Percentiles rank a stretch among this genome's conserved stretches.
Conservation (phyloP, 2,797 vertebrate species). For the Sphenopsis melanotis region DNA sequence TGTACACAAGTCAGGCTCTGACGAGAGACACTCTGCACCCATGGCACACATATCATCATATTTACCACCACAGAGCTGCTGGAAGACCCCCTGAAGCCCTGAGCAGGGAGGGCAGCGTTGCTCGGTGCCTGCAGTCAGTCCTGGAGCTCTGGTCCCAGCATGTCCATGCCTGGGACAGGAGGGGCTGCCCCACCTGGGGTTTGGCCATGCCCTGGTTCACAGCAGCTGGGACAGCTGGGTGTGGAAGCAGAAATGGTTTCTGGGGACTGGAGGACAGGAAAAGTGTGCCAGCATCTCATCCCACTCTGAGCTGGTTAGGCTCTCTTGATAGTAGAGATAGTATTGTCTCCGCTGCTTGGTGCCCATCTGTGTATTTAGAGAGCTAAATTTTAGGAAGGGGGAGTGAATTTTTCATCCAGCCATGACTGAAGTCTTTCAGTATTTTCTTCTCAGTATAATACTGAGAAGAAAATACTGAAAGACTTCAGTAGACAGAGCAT, state of each 20-base stretch:
- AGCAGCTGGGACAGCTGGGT: fast-evolving
- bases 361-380: not conserved
- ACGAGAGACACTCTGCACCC: not conserved
- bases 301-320: not conserved
- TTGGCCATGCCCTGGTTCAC: fast-evolving
- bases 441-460: not conserved
- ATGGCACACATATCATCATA: not conserved
- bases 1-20: constrained; percentile 26
- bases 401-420: not conserved
- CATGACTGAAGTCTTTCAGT: not conserved
- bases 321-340: not conserved
- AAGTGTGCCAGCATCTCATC: no score
- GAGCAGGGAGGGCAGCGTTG: fast-evolving
- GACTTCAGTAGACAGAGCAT: not conserved
- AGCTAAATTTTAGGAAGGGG: not conserved
- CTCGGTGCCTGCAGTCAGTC: fast-evolving
- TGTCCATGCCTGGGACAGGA: fast-evolving
- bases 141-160: not conserved
- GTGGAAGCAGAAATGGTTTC: not conserved
- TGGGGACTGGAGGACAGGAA: not conserved
- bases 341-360: not conserved
- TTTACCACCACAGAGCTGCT: not conserved
- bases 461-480: no score
- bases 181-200: fast-evolving
- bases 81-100: not conserved